phyloP scores from a whole-genome alignment of 2,797 vertebrate genomes.

The Iguana delicatissima region DNA sequence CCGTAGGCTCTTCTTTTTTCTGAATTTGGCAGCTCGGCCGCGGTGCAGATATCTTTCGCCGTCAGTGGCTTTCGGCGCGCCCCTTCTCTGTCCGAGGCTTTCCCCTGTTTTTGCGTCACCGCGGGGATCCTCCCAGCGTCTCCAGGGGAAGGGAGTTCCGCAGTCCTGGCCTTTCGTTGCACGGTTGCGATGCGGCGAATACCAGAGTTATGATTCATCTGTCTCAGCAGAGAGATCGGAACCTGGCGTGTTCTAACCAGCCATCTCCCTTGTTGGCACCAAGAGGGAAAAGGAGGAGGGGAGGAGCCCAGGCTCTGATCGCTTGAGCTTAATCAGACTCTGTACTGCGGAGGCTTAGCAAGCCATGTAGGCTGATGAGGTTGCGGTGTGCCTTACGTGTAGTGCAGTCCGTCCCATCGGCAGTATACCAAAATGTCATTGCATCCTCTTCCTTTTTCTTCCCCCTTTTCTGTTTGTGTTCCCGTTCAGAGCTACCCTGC shows the following conservation, averaged over 20 bases:
- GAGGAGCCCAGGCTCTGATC: slow-evolving; percentile 11
- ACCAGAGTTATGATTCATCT: background rate
- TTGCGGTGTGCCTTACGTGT: background rate
- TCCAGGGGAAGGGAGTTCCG: background rate
- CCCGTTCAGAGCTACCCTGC: fast-evolving
- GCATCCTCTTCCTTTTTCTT: background rate
- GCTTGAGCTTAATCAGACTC: slow-evolving; percentile 14
- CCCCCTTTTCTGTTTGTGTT: background rate
- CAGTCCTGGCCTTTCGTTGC: background rate
- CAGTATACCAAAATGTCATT: background rate
- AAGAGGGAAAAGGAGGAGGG: slow-evolving; percentile 23
- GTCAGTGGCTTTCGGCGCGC: background rate
- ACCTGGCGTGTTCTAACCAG: background rate
- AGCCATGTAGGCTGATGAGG: background rate
- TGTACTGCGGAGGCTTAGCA: background rate
- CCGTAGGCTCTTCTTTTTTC: too few relatives aligned
- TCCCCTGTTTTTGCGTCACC: background rate
- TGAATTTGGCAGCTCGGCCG: background rate
- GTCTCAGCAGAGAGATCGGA: background rate
- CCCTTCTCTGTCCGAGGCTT: background rate
- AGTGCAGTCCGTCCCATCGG: background rate
- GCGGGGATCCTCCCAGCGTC: background rate
- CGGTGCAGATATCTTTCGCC: background rate
- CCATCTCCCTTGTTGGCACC: background rate
- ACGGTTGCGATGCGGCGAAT: background rate